Evolutionary conservation across 2,888 invertebrate genomes (phyloP).

Genomic region (Rhingia campestris): DNA sequence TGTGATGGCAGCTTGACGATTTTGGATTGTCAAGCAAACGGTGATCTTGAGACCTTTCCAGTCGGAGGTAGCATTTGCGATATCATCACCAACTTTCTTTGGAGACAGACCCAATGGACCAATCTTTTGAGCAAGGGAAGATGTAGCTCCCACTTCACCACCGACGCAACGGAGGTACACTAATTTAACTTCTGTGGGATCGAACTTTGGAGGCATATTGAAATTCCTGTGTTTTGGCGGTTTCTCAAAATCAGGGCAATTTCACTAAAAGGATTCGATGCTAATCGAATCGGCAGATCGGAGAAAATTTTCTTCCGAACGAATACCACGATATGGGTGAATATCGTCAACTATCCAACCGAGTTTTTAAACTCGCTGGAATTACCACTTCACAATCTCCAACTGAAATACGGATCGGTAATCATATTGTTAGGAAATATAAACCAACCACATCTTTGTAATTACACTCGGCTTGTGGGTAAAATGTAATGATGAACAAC

Average conservation of each 20-base stretch:
- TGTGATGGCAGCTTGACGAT: slow-evolving; percentile 97
- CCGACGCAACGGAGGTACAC: slow-evolving; percentile 98
- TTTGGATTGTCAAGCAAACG: slow-evolving; percentile 97
- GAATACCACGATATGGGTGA: too few species aligned
- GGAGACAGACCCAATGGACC: slow-evolving; percentile 99
- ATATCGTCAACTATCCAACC: too few species aligned
- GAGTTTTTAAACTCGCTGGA: too few species aligned
- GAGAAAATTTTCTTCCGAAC: too few species aligned
- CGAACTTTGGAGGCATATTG: slow-evolving; percentile 97
- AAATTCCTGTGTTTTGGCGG: slow-evolving; percentile 16
- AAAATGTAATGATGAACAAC: too few species aligned
- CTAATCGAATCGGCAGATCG: too few species aligned
- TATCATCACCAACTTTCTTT: slow-evolving; percentile 99
- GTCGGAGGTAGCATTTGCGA: slow-evolving; percentile 98
- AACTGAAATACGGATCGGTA: too few species aligned
- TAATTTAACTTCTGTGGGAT: slow-evolving; percentile 99
- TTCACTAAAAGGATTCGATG: slow-evolving; percentile 66
- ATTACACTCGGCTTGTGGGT: too few species aligned
- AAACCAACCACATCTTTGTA: too few species aligned
- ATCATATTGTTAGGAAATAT: too few species aligned
- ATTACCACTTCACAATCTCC: too few species aligned
- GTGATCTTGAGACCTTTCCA: slow-evolving; percentile 99
- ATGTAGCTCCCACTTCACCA: slow-evolving; percentile 99
- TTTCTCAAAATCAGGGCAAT: slow-evolving; percentile 40
- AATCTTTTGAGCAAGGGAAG: slow-evolving; percentile 99